Evolutionary conservation across 35 echinoderm and acorn worm genomes (phyloP).

Genomic region (Chiridota heheva): DNA sequence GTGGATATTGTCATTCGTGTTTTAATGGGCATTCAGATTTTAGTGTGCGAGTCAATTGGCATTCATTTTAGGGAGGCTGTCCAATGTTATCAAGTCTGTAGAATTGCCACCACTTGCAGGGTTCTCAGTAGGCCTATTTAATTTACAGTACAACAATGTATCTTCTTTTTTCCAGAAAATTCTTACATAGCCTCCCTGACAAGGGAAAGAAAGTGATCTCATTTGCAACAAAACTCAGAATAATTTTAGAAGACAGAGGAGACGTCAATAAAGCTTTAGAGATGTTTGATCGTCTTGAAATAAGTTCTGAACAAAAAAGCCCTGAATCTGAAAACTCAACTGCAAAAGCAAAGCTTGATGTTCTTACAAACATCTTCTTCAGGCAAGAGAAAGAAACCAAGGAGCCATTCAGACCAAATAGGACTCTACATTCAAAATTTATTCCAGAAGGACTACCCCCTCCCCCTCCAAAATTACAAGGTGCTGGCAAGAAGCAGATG

Average conservation of each 20-base stretch:
- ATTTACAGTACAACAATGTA: too few species aligned
- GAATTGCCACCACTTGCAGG: too few species aligned
- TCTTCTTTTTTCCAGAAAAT: slow-evolving; percentile 1
- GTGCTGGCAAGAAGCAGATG: background rate
- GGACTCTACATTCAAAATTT: slow-evolving; percentile 18
- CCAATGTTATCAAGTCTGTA: too few species aligned
- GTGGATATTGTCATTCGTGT: too few species aligned
- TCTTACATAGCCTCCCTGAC: slow-evolving; percentile 28
- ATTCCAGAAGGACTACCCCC: background rate
- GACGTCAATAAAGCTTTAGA: slow-evolving; percentile 12
- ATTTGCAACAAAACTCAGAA: slow-evolving; percentile 7
- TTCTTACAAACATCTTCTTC: slow-evolving; percentile 15
- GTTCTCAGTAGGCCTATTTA: too few species aligned
- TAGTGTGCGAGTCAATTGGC: too few species aligned
- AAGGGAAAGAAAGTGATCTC: slow-evolving; percentile 8
- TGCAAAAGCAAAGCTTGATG: background rate
- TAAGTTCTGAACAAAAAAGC: background rate
- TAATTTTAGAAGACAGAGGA: slow-evolving; percentile 18
- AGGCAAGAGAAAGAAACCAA: background rate
- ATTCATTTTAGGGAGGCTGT: too few species aligned
- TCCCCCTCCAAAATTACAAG: background rate
- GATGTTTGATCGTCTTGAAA: background rate
- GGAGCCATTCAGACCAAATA: slow-evolving; percentile 19
- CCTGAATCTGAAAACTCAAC: background rate
- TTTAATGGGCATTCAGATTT: too few species aligned